Conservation (phyloP, 2,113 vertebrate genomes). For the Pagrus major region DNA sequence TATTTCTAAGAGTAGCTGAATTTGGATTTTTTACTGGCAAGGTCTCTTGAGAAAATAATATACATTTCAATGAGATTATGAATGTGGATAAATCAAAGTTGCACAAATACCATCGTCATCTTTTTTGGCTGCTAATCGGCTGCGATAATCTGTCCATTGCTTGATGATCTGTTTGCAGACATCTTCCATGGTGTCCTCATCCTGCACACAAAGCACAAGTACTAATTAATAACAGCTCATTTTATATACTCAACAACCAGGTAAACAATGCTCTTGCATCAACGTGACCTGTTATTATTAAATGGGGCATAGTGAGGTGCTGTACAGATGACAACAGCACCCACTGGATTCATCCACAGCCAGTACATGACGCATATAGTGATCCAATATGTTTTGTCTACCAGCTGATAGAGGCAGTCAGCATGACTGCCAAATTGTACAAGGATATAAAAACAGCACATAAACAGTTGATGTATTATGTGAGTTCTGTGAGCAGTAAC, state of each 20-base stretch:
- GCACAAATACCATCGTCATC: constrained; percentile 70
- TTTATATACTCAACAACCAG: not conserved
- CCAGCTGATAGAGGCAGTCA: not conserved
- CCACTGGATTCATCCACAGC: not conserved
- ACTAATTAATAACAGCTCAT: not conserved
- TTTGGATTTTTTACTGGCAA: not conserved
- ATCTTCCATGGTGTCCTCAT: constrained; percentile 89
- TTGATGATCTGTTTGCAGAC: constrained; percentile 92
- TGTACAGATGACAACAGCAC: not conserved
- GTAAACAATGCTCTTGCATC: not conserved
- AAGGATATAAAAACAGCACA: not conserved
- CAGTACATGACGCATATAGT: not conserved
- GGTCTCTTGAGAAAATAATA: too few relatives aligned
- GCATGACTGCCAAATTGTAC: not conserved
- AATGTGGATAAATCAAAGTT: not conserved
- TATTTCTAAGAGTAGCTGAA: not conserved
- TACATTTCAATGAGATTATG: not conserved
- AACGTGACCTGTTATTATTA: not conserved
- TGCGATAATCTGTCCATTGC: constrained; percentile 88
- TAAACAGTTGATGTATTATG: not conserved
- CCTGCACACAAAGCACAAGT: constrained; percentile 78
- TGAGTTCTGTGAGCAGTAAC: not conserved
- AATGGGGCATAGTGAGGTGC: not conserved
- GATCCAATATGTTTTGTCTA: not conserved
- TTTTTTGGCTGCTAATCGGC: constrained; percentile 77